phyloP scores from a whole-genome alignment of 2,797 vertebrate species.

The Chelidonichthys spinosus region DNA sequence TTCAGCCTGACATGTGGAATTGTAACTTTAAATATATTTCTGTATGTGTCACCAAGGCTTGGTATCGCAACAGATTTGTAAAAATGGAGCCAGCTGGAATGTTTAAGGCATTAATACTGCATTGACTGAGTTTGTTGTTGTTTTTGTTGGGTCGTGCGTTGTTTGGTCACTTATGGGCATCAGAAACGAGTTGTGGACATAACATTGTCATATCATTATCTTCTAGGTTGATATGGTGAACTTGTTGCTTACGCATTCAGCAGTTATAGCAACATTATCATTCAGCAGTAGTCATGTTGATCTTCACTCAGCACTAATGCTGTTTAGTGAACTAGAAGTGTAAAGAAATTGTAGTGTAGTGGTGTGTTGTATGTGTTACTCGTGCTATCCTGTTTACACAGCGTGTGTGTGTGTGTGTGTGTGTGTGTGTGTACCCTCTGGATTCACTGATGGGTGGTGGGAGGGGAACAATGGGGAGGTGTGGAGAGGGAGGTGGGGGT shows the following conservation, averaged over 20 bases:
- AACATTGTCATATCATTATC: not conserved
- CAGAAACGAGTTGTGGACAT: not conserved
- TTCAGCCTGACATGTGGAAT: not conserved
- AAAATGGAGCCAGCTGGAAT: not conserved
- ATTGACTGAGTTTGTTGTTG: not conserved
- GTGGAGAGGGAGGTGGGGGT: slow-evolving; percentile 16
- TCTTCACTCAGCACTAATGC: too few species aligned
- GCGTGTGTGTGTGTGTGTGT: not conserved
- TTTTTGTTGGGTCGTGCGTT: too few species aligned
- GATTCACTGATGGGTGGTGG: slow-evolving; percentile 16
- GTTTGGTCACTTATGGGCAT: not conserved
- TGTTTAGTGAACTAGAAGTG: not conserved
- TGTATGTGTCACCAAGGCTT: not conserved
- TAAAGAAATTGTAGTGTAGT: too few species aligned
- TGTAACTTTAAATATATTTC: not conserved
- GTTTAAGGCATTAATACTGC: not conserved
- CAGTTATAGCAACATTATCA: not conserved
- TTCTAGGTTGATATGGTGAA: not conserved
- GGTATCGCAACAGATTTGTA: not conserved
- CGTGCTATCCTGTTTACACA: slow-evolving; percentile 26
- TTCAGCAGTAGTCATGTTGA: not conserved
- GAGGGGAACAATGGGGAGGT: slow-evolving; percentile 31
- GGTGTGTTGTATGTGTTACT: too few species aligned
- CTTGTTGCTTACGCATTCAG: not conserved
- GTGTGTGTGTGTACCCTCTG: slow-evolving; percentile 7